Evolutionary conservation across 2,113 vertebrate species (phyloP), one percentile per base, ranked within the genome.

Genomic region (Salvelinus fontinalis): DNA sequence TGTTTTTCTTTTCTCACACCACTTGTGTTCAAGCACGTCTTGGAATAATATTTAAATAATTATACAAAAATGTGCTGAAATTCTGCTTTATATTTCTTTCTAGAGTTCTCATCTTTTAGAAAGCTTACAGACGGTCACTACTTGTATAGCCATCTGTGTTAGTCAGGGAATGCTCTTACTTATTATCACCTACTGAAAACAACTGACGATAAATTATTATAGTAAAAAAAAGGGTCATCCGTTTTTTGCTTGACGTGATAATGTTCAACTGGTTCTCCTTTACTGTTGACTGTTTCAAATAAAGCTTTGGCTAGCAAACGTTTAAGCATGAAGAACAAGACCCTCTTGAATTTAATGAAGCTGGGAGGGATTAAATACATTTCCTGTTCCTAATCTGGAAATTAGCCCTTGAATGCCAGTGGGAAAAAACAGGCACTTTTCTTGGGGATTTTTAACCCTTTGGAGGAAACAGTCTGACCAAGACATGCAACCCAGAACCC

Each of bases 311-410:
- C 65, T 64, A 22, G 12, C 27, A 70, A 77, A 80, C 83, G 75
- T 84, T 86, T 85, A 74, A 89, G 85, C 89, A 90, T 90, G 85
- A 91, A 73, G 85, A 89, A 89, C 93, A 93, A 77, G 85, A 84
- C 86, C 83, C 90, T 90, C 87, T 84, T 83, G 88, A 90, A 87
- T 91, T 90, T 90, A 84, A 79, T 82, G 82, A 90, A 84, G 69
- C 83, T 81, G 84, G 39, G 70, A 80, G 85, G 87, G 90, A 93
- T 90, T 90, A 91, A 83, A 85, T 84, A 77, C 83, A 89, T 90
- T 91, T 90, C 88, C 92, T 90, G 91, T 89, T 75, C 81, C 81
- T 90, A 88, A 90, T 31, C 79, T 87, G 82, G 87, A 90, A 90
- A 90, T 90, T 85, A 89, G 83, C 83, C 77, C 70, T 34, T 67